Evolutionary conservation across 2,113 vertebrate species (phyloP).

Genomic region (Herpetotheres cachinnans): DNA sequence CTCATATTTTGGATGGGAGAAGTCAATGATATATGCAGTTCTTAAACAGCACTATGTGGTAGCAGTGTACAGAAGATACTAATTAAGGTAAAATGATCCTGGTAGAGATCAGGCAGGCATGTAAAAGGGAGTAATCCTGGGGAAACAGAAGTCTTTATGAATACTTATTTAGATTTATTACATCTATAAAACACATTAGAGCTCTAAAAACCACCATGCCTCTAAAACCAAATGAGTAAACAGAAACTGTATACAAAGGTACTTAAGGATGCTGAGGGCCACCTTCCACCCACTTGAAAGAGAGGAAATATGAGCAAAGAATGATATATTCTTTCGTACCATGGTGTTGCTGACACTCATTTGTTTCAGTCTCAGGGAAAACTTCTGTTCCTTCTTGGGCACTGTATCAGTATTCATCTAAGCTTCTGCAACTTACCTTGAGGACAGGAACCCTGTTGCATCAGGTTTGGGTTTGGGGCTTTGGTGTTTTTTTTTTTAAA

Average conservation of each 20-base stretch:
- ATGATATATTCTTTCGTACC: background rate
- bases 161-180: background rate
- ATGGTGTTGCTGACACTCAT: background rate
- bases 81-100: background rate
- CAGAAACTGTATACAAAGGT: background rate
- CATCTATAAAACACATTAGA: background rate
- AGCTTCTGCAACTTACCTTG: background rate
- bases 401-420: background rate
- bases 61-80: background rate
- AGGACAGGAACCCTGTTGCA: background rate
- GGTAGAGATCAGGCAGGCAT: background rate
- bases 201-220: background rate
- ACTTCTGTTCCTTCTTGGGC: background rate
- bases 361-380: background rate
- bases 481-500: background rate
- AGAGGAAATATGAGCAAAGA: background rate
- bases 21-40: background rate
- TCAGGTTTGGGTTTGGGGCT: background rate
- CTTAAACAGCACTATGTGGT: background rate
- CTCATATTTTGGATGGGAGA: background rate
- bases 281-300: background rate
- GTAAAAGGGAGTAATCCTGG: background rate
- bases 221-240: background rate
- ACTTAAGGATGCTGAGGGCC: background rate
- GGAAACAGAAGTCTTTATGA: background rate